phyloP scores from a whole-genome alignment of 1,140 invertebrate species.

The Heliothis subflexa region DNA sequence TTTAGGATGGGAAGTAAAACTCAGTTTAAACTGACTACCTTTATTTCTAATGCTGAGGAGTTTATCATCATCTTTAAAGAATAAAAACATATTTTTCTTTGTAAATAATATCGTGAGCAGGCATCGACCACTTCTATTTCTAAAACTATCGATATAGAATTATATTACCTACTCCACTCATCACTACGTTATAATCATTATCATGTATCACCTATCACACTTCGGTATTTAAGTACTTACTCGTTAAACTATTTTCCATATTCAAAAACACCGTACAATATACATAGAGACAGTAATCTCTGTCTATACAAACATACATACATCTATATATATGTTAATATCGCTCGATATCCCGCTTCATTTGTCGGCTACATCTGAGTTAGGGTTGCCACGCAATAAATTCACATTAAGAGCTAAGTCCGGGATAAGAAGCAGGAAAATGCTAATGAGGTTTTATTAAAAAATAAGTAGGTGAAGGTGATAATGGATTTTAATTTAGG shows the following conservation, averaged over 20 bases:
- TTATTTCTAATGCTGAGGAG: too few species aligned
- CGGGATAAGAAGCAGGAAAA: background rate
- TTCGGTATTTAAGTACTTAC: background rate
- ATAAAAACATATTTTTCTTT: too few species aligned
- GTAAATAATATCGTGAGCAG: too few species aligned
- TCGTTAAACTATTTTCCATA: background rate
- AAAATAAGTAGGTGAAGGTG: background rate
- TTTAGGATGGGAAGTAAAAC: too few species aligned
- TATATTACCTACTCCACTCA: too few species aligned
- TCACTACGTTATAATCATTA: too few species aligned
- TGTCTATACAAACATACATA: background rate
- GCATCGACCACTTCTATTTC: too few species aligned
- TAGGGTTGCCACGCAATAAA: conserved; percentile 56
- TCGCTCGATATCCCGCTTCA: conserved; percentile 66
- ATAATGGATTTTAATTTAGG: conserved; percentile 12
- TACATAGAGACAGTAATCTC: conserved; percentile 7
- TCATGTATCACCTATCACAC: background rate
- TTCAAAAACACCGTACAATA: background rate
- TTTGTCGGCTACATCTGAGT: conserved; percentile 55
- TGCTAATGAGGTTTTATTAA: conserved; percentile 29
- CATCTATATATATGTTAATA: conserved; percentile 31
- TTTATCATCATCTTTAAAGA: too few species aligned
- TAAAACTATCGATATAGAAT: too few species aligned
- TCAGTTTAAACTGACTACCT: too few species aligned
- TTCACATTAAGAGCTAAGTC: conserved; percentile 2